Evolutionary conservation across 2,888 invertebrate genomes (phyloP).

Genomic region (Polyploca ridens): DNA sequence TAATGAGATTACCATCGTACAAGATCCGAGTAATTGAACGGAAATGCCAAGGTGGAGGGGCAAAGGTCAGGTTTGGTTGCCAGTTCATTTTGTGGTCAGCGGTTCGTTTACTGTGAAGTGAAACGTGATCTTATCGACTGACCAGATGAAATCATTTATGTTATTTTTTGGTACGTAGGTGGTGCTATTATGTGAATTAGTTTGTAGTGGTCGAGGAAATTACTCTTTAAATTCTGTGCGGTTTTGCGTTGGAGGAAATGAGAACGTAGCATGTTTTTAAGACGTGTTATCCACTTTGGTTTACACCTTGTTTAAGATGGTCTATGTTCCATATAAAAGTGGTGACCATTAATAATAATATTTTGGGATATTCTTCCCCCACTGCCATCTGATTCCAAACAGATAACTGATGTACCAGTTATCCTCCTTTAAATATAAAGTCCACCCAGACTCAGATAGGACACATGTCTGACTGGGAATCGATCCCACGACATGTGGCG

Average conservation of each 20-base stretch:
- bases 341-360: no score
- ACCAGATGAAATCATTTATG: constrained; percentile 6
- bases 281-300: neutral
- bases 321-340: no score
- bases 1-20: constrained; percentile 45
- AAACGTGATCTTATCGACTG: constrained; percentile 21
- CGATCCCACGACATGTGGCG: no score
- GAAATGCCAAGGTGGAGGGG: constrained; percentile 44
- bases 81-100: constrained; percentile 29
- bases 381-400: no score
- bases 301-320: no score
- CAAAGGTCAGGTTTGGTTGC: constrained; percentile 40
- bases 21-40: constrained; percentile 42
- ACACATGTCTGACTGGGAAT: no score
- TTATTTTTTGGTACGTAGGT: neutral
- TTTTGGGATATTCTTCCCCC: no score
- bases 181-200: neutral
- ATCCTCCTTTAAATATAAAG: no score
- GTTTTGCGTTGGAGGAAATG: neutral
- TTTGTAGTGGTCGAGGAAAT: neutral
- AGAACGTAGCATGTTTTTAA: neutral
- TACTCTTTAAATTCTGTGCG: neutral
- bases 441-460: no score
- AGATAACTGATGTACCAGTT: no score
- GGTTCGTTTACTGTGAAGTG: constrained; percentile 23